Evolutionary conservation across 2,797 vertebrate genomes (phyloP).

Genomic region (Enteromius afrohamiltoni): DNA sequence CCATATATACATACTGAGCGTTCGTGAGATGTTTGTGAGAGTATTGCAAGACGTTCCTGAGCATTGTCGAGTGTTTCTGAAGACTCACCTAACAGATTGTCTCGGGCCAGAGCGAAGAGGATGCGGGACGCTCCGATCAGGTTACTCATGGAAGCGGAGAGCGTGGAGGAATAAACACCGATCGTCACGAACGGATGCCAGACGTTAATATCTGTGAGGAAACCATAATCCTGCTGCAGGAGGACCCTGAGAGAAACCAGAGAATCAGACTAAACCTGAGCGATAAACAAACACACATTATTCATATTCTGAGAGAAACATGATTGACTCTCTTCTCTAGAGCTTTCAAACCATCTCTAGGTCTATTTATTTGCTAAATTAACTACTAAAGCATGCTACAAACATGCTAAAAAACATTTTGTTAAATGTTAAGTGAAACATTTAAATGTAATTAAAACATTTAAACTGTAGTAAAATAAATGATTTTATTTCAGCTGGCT

Average conservation of each 20-base stretch:
- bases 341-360: neutral
- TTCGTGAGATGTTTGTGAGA: no score
- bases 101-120: slow-evolving; percentile 86
- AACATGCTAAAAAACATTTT: neutral
- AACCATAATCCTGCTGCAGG: slow-evolving; percentile 87
- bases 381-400: neutral
- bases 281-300: neutral
- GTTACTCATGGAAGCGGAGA: slow-evolving; percentile 91
- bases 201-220: slow-evolving; percentile 86
- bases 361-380: neutral
- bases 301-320: neutral
- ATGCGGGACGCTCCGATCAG: slow-evolving; percentile 90
- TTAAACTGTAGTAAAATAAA: no score
- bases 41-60: no score
- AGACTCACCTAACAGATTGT: slow-evolving; percentile 87
- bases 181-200: slow-evolving; percentile 85
- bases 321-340: neutral
- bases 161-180: slow-evolving; percentile 87
- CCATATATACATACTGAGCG: no score
- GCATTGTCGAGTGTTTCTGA: neutral
- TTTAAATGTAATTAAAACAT: no score
- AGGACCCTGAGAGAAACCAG: slow-evolving; percentile 72
- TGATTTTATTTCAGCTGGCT: no score
- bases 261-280: neutral
- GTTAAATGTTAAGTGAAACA: neutral